These are phyloP conservation scores for Anneissia japonica DNA, from an alignment of 35 echinoderm and acorn worm genomes.

Conservation along the genomic window DNA sequence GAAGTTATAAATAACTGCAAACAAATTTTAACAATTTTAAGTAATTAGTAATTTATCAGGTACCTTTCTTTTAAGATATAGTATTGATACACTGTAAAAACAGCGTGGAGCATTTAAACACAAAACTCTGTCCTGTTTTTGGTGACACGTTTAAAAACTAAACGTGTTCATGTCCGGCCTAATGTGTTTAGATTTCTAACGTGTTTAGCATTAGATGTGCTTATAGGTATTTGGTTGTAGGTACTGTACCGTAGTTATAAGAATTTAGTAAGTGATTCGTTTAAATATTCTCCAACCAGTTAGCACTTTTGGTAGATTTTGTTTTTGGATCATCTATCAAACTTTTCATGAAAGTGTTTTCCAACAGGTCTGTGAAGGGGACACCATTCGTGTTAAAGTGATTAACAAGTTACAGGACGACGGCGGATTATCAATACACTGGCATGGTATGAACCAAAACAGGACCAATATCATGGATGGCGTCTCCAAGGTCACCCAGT, in stretches of 20 bases:
- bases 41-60: background rate
- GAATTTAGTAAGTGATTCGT: background rate
- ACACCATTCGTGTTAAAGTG: conserved; percentile 59
- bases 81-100: background rate
- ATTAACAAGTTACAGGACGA: conserved; percentile 53
- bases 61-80: background rate
- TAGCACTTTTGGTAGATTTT: background rate
- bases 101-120: background rate
- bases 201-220: too few relatives aligned
- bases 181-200: background rate
- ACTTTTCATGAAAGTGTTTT: background rate
- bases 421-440: conserved; percentile 66
- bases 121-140: background rate
- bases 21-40: background rate
- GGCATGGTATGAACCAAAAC: conserved; percentile 75
- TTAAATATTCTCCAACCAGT: background rate
- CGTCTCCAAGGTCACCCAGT: conserved; percentile 64
- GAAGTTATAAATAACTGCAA: background rate
- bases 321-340: background rate
- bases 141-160: too few relatives aligned
- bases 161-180: too few relatives aligned
- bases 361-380: conserved; percentile 81
- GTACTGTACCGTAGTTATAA: background rate
- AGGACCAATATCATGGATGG: conserved; percentile 64
- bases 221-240: background rate